phyloP scores from a whole-genome alignment of 2,113 vertebrate species.

The Lycaon pictus region DNA sequence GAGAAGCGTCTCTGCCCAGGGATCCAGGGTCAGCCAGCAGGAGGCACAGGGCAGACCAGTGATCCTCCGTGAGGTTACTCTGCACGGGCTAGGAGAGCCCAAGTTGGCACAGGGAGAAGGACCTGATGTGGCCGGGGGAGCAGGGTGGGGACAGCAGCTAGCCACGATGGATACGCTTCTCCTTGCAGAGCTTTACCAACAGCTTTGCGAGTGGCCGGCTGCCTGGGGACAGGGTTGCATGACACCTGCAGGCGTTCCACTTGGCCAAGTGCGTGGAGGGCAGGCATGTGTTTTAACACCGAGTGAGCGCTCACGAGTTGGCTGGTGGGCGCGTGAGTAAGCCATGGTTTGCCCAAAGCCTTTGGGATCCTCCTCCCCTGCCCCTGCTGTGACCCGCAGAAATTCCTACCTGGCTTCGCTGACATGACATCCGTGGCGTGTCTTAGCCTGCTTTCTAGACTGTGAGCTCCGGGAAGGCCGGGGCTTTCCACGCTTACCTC shows the following conservation, averaged over 20 bases:
- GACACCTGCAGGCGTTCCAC: background rate
- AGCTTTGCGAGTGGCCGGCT: background rate
- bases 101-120: background rate
- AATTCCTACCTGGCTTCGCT: background rate
- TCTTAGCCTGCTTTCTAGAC: background rate
- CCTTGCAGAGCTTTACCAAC: background rate
- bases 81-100: background rate
- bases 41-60: background rate
- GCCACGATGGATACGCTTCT: background rate
- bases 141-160: background rate
- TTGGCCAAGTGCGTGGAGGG: background rate
- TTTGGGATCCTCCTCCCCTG: background rate
- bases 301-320: background rate
- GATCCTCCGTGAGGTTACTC: background rate
- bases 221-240: background rate
- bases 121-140: background rate
- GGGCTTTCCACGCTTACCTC: background rate
- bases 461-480: background rate
- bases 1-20: background rate
- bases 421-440: rapidly evolving
- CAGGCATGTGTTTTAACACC: background rate
- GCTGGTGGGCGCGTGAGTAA: background rate
- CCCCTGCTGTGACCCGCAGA: background rate
- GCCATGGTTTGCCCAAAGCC: background rate
- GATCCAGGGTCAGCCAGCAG: background rate